Base-by-base conservation (phyloP, 2,113 vertebrate species). In the Amblyornis subalaris region DNA sequence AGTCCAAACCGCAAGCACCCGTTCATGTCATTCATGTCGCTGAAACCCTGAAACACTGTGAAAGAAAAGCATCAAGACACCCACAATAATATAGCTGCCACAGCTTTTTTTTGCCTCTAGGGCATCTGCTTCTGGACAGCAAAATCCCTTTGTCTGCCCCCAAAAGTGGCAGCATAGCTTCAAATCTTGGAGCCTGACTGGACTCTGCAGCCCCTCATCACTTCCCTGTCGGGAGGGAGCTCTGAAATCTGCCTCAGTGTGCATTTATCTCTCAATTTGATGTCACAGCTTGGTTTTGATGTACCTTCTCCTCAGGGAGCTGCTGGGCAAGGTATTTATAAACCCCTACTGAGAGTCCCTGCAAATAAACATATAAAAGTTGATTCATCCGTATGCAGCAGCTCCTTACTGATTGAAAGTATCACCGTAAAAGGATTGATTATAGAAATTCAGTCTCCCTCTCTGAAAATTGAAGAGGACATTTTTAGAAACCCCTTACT, bases 271-370 rank as follows among this genome's bases (percentile, higher is more conserved):
- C 58, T 94, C 89, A 85, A 42, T 82, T 94, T 78, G 84, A 75
- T 72, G 62, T 69, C 89, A 71, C 61, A 91, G 92, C 74, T 94
- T 93, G 72, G 31, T 78, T 93, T 94, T 94, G 89, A 85, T 85
- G 45, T 91, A 45, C 40, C 23, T 91, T 69, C 83, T 92, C 71
- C 82, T 79, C 47, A 61, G 80, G 77, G 75, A 93, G 47, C 51
- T 90, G 60, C 72, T 80, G 67, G 71, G 29, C 33, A 84, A 89
- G 74, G 90, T 88, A 71, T 92, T 96, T 70, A 44, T 76, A 69
- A 73, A 57, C 38, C 25, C 62, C 70, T 57, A 7, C 35, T 0
- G 15, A 47, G 58, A 85, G 42, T 47, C 26, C 35, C 33, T 93
- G 57, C 73, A 93, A 75, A 93, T 53, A 92, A 86, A 81, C 69